These are phyloP conservation scores for Spinus pinus DNA, from an alignment of 2,797 vertebrate genomes.

Conservation along the genomic window DNA sequence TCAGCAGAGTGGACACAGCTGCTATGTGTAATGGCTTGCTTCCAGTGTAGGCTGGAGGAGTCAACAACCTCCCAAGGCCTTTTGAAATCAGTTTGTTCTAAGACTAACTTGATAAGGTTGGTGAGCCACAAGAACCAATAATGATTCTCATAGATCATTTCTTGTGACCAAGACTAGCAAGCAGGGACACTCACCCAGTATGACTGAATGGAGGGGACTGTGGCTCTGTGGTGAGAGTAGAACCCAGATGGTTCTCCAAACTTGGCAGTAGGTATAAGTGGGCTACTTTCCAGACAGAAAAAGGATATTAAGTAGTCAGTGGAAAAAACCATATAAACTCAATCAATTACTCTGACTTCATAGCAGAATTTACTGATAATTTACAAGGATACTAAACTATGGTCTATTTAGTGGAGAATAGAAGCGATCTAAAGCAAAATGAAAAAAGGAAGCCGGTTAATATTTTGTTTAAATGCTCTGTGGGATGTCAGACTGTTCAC, in stretches of 20 bases:
- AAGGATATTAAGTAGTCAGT: background rate
- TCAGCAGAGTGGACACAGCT: background rate
- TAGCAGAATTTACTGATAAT: background rate
- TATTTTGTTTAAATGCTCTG: background rate
- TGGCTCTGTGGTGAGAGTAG: background rate
- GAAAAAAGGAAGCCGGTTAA: background rate
- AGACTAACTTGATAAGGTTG: background rate
- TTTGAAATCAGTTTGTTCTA: background rate
- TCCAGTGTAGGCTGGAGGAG: background rate
- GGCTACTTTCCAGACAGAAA: background rate
- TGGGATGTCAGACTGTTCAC: background rate
- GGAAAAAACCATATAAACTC: background rate
- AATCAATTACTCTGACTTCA: background rate
- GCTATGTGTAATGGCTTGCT: background rate
- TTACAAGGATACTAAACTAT: background rate
- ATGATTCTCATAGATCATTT: background rate
- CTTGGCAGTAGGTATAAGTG: background rate
- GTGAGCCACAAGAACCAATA: background rate
- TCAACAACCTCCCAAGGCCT: background rate
- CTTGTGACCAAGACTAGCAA: background rate
- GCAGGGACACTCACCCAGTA: background rate
- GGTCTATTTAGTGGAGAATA: background rate
- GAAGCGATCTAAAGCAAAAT: background rate
- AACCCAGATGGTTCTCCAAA: background rate
- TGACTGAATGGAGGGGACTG: background rate